These are phyloP conservation scores for Pipistrellus nathusii DNA, from an alignment of 2,797 vertebrate genomes.

Conservation along the genomic window DNA sequence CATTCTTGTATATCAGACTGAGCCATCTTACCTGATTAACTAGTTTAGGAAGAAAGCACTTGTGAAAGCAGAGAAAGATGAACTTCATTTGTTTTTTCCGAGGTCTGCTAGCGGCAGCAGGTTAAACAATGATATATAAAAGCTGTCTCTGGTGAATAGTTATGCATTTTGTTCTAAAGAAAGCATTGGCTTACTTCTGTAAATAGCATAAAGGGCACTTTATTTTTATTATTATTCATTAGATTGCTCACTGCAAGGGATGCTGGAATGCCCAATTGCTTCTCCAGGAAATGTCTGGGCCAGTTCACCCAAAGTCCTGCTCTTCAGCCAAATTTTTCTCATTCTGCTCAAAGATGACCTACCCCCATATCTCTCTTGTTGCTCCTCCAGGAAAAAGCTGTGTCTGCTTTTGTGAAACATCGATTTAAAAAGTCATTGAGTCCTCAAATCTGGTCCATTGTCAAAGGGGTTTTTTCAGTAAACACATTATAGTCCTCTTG, in stretches of 20 bases:
- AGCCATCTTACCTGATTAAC: background rate
- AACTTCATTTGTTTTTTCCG: constrained; percentile 22
- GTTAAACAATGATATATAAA: constrained; percentile 75
- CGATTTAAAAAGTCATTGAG: background rate
- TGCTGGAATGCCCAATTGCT: constrained; percentile 42
- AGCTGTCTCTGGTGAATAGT: constrained; percentile 69
- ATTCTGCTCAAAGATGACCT: background rate
- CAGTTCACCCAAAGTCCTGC: background rate
- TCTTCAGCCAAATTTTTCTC: background rate
- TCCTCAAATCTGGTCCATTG: background rate
- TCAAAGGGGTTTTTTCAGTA: background rate
- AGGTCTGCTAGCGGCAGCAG: constrained; percentile 67
- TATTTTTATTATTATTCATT: constrained; percentile 77
- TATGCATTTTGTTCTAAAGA: constrained; percentile 80
- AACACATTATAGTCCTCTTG: background rate
- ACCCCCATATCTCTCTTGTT: background rate
- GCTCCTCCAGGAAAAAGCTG: background rate
- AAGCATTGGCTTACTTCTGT: constrained; percentile 78
- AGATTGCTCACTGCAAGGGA: constrained; percentile 66
- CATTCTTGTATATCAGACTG: background rate
- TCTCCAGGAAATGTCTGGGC: constrained; percentile 50
- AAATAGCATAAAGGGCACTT: constrained; percentile 67
- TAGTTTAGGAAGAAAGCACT: background rate
- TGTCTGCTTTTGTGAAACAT: background rate
- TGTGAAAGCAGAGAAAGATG: background rate